Evolutionary conservation across 2,888 invertebrate species (phyloP), one percentile per base, ranked within the genome.

Genomic region (Incurvaria masculella): DNA sequence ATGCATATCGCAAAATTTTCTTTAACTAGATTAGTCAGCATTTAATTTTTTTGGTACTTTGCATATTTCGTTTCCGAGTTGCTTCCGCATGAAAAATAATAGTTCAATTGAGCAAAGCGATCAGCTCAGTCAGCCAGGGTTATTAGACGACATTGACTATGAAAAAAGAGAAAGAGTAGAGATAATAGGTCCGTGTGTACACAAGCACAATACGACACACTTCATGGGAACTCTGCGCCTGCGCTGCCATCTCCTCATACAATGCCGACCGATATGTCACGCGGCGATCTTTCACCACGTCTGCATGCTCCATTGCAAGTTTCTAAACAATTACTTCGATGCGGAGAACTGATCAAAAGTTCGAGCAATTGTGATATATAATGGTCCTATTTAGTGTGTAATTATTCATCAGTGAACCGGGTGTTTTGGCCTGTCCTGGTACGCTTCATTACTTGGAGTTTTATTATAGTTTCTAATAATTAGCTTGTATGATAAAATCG

Each of bases 161-260:
- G 73, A 68, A 74, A 75, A 75, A 75, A 76, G 74, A 76, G 76
- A 76, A 75, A 76, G n/a, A 70, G 72, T 69, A 61, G 58, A 69
- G 72, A 72, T 73, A 74, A 75, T 72, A 62, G 66, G 59, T 61
- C 60, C 53, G 62, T 71, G 73, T 76, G 76, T 64, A 75, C 76
- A 72, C 54, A n/a, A n/a, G n/a, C n/a, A 23, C 23, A 23, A 23
- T 23, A 23, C 23, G 23, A 23, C 5, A 6, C 23, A 23, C 23
- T 23, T 23, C 5, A 23, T 23, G 23, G 23, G 23, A 23, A 23
- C 23, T 4, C 23, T 10, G 23, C 56, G 43, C 21, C 57, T 58
- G n/a, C n/a, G n/a, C n/a, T n/a, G n/a, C n/a, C n/a, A n/a, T n/a
- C n/a, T n/a, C n/a, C n/a, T n/a, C n/a, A n/a, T n/a, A 74, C 73